Evolutionary conservation across 92 coral and sea anemone species (phyloP), one percentile per base, ranked within the genome.

Genomic region (Pocillopora meandrina): DNA sequence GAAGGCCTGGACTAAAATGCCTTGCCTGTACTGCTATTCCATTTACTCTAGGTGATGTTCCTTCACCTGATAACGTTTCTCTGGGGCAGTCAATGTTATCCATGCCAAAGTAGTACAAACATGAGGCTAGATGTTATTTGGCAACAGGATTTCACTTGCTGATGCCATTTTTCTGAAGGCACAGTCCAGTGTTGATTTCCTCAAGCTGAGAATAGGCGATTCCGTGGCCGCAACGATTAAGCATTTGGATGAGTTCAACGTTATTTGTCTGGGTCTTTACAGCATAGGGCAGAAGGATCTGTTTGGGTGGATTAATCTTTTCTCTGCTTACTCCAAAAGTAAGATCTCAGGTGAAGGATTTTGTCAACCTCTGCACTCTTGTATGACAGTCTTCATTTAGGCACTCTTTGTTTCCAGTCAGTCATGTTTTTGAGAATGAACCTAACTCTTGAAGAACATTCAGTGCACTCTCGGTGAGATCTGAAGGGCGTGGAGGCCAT

Each of bases 1-100:
- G 89, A 20, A 74, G 89, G 68, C 83, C 83, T 11, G 91, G 91
- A 16, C 93, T 91, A 69, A 71, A 85, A 61, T 74, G 78, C 19
- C 81, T 64, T 1, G 91, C 80, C 69, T 92, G 95, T 61, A 92
- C 67, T 12, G 85, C 87, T 1, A 88, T 88, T 13, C 87, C 89
- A 63, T 93, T 93, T 4, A 88, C 91, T 36, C 85, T 72, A 66
- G 88, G 91, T 9, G 87, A 92, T 56, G 89, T 92, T 3, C 89
- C 91, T 11, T 69, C 91, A n/a, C 92, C 96, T 31, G 92, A 77
- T 0, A 88, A 84, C 20, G 91, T 91, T 56, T 90, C 91, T 63
- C 90, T 91, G 33, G 69, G 42, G 12, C 88, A 12, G 74, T 93
- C 96, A 56, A 90, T 93, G 78, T 90, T 90, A 36, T 93, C 91